Base-by-base conservation (phyloP, 2,113 vertebrate genomes). In the Alethe diademata region DNA sequence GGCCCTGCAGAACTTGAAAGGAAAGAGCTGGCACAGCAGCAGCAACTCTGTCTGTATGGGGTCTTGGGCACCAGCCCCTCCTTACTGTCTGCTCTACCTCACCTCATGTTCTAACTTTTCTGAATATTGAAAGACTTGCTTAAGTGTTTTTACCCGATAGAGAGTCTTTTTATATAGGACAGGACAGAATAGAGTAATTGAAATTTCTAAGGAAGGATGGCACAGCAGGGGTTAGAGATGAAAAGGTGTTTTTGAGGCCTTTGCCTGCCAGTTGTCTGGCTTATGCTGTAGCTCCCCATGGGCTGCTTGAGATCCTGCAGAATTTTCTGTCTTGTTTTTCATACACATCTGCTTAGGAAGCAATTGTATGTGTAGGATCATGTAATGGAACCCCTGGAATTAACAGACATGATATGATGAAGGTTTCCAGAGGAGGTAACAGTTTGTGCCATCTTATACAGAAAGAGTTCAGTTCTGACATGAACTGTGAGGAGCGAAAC, bases 21-120 rank as follows among this genome's bases (percentile, higher is more conserved):
- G 35, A 18, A 57, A 86, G 50, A 24, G 18, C 8, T 61, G 60
- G 20, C 12, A 12, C 29, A 86, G 64, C 28, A 61, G 40, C 58
- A 72, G 71, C 4, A 1, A 18, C 56, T 50, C n/a, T 29, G 11
- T 45, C 43, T 31, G 17, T 11, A 4, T 11, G 22, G 24, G 19
- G 18, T 31, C 45, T 56, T 1, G 0, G 61, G 43, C 16, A 66
- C 17, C 20, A 76, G 42, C 1, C 0, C 3, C 25, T 79, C 45
- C 24, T 47, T 50, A 17, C 11, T 33, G 19, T 26, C 29, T 84
- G 51, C 56, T 51, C 25, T 45, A 29, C 20, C 36, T 5, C 22
- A 40, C 14, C 19, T 81, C 8, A 14, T 9, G 12, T 19, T 78
- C 69, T 36, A 47, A 28, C 47, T 81, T 83, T 81, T 87, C 40